Percentiles rank a stretch among this genome's conserved stretches.
phyloP scores from a whole-genome alignment of 2,113 vertebrate genomes.

The Grallaria varia region DNA sequence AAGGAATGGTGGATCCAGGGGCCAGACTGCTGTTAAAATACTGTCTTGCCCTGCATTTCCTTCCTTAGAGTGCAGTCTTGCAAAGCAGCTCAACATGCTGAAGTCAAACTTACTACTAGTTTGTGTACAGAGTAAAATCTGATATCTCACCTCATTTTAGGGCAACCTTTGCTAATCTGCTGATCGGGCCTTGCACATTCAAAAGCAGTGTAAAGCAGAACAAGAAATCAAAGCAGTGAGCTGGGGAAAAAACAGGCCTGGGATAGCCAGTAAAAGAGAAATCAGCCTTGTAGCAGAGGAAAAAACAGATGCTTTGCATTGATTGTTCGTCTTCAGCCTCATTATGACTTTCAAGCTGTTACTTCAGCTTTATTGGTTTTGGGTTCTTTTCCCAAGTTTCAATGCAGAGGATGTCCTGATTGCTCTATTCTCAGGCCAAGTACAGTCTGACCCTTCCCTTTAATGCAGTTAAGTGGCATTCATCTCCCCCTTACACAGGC shows the following conservation, averaged over 20 bases:
- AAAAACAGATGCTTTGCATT: neutral
- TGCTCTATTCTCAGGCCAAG: conserved; percentile 7
- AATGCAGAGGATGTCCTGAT: neutral
- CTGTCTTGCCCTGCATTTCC: neutral
- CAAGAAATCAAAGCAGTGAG: neutral
- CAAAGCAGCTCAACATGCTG: neutral
- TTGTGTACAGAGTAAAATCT: neutral
- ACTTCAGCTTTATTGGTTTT: conserved; percentile 6
- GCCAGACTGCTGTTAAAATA: neutral
- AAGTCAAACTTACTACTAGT: neutral
- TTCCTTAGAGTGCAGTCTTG: neutral
- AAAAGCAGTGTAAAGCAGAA: neutral
- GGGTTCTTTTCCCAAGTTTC: neutral
- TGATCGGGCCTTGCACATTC: neutral
- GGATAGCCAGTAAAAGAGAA: neutral
- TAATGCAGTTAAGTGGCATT: neutral
- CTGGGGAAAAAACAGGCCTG: neutral
- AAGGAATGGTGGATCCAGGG: neutral
- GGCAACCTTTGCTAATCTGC: neutral
- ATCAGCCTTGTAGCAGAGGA: neutral
- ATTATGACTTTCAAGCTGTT: conserved; percentile 14
- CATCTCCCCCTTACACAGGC: neutral
- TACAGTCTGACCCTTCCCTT: conserved; percentile 6
- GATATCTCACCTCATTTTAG: neutral
- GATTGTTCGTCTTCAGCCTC: neutral